phyloP scores from a whole-genome alignment of 2,888 invertebrate genomes.

The Nomada ruficornis region DNA sequence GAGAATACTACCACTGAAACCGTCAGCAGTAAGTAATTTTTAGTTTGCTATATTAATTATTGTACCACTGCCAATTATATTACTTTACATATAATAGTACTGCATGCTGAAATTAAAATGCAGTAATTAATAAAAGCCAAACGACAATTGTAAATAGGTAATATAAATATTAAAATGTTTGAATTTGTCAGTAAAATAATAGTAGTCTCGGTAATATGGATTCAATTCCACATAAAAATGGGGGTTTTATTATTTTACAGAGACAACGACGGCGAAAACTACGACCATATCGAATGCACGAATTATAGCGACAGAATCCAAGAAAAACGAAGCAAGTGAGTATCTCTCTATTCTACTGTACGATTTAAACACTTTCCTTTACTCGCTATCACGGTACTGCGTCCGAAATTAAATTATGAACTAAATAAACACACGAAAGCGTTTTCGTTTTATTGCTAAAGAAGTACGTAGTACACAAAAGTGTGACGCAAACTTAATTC shows the following conservation, averaged over 20 bases:
- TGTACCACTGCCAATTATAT: not conserved
- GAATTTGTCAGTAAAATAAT: not conserved
- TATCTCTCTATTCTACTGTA: conserved; percentile 13
- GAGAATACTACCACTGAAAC: conserved; percentile 85
- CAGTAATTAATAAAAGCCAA: too few species aligned
- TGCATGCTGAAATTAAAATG: not conserved
- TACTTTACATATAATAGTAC: not conserved
- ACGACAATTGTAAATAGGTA: not conserved
- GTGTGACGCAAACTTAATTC: too few species aligned
- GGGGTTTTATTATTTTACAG: conserved; percentile 34
- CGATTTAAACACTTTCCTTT: not conserved
- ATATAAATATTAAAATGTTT: not conserved
- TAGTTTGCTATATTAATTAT: not conserved
- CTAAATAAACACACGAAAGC: too few species aligned
- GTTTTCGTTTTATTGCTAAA: too few species aligned
- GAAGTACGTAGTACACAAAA: too few species aligned
- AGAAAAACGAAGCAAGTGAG: conserved; percentile 80
- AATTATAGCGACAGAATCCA: conserved; percentile 74
- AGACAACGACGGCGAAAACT: conserved; percentile 80
- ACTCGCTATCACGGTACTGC: too few species aligned
- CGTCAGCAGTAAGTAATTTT: conserved; percentile 83
- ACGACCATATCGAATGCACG: conserved; percentile 77
- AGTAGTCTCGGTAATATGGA: not conserved
- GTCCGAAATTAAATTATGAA: too few species aligned
- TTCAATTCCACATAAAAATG: not conserved